Evolutionary conservation across 35 echinoderm and acorn worm genomes (phyloP).

Genomic region (Amphiura filiformis): DNA sequence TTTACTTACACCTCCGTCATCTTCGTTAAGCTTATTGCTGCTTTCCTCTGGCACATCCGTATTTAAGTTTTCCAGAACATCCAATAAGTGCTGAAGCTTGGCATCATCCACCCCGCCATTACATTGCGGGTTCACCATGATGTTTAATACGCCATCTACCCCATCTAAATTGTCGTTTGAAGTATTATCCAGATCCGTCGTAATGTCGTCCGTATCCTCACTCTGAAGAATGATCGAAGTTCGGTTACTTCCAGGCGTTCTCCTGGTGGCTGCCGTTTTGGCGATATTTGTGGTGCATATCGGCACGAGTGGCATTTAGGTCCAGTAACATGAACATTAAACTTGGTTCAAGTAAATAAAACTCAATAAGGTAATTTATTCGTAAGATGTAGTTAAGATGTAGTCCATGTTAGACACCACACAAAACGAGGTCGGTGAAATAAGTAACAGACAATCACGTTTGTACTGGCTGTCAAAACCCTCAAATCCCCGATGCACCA

Average conservation of each 20-base stretch:
- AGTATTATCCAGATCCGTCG: neutral
- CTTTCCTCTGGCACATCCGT: neutral
- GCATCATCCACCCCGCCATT: neutral
- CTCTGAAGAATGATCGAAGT: neutral
- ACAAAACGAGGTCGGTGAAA: neutral
- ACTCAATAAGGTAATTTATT: too few species aligned
- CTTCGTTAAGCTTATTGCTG: neutral
- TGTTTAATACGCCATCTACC: neutral
- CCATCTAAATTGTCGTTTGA: too few species aligned
- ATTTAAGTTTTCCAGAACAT: neutral
- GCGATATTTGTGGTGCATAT: neutral
- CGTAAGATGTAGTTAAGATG: too few species aligned
- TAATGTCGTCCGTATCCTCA: neutral
- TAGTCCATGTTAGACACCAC: neutral
- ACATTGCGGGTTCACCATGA: constrained; percentile 7
- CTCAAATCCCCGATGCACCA: neutral
- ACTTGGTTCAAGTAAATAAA: too few species aligned
- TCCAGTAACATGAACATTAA: too few species aligned
- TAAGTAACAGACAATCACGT: neutral
- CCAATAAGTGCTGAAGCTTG: neutral
- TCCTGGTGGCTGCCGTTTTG: neutral
- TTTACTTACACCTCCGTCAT: neutral
- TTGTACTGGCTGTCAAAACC: neutral
- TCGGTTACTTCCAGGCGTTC: neutral
- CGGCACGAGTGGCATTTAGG: neutral